Evolutionary conservation across 2,797 vertebrate genomes (phyloP), one percentile per base, ranked within the genome.

Genomic region (Peromyscus aztecus): DNA sequence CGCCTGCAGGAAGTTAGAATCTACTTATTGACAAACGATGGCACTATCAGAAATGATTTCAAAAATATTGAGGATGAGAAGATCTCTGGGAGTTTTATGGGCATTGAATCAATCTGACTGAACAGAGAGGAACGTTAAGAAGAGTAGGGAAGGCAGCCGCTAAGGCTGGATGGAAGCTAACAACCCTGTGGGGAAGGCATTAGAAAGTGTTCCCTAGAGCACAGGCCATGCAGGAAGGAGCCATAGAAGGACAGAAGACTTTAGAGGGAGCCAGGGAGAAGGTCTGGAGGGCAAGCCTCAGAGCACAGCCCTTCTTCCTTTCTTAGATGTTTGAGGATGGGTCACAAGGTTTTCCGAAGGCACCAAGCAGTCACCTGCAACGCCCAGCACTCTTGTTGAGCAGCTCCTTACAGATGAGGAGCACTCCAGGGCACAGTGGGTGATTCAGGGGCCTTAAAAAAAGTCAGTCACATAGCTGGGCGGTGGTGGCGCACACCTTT

Each of bases 1-100:
- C n/a, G 75, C 17, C 24, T 78, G 10, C 29, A 80, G 52, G 67
- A 95, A 89, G 93, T 91, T 83, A 92, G 94, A 82, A 91, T 73
- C 67, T 82, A 89, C 65, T 49, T 95, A 73, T 9, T 86, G 55
- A 90, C 61, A 57, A 93, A 80, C 43, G 75, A 78, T 80, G 84
- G 84, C 29, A 80, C 34, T 27, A 65, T 65, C 17, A 65, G 71
- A 80, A 89, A 29, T 88, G 37, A 93, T 55, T 86, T 31, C 19
- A 94, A 63, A 78, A 89, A n/a, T 17, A 92, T 52, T 31, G 65
- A 46, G 43, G 57, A 69, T 65, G 78, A 21, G 85, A 82, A 83
- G 57, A n/a, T 4, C 59, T 93, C 76, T 63, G 49, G 29, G 78
- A 86, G 75, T 89, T 63, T 93, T 86, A 63, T 24, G 34, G 71